Conservation (phyloP, 2,113 vertebrate genomes). For the Bothrops jararaca region DNA sequence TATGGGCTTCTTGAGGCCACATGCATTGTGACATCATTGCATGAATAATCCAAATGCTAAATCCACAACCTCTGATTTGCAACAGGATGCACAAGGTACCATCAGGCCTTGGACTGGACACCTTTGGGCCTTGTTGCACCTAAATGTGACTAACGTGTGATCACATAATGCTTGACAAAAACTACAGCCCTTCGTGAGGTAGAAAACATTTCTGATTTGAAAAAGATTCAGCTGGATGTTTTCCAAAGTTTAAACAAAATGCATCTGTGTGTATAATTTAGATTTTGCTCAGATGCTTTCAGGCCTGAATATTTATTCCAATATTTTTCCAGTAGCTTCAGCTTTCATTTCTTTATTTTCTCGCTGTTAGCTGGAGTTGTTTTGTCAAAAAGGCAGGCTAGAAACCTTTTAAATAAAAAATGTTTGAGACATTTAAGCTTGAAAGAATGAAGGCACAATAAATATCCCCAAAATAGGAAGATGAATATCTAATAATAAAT, state of each 20-base stretch:
- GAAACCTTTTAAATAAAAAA: neutral
- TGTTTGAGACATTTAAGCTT: neutral
- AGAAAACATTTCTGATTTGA: neutral
- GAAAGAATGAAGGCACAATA: neutral
- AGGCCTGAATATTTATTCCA: neutral
- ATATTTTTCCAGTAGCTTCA: neutral
- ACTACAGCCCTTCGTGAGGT: neutral
- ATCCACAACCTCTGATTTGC: too few relatives aligned
- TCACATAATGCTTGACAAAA: neutral
- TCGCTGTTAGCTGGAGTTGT: neutral
- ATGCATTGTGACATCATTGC: too few relatives aligned
- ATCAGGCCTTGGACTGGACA: too few relatives aligned
- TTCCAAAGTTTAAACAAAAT: neutral
- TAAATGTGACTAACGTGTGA: neutral
- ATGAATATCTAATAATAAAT: constrained; percentile 23
- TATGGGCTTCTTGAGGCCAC: neutral
- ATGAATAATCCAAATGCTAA: too few relatives aligned
- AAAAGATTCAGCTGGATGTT: neutral
- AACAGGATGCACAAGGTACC: too few relatives aligned
- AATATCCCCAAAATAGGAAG: neutral
- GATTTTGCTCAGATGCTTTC: neutral
- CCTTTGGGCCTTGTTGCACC: neutral
- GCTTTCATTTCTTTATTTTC: neutral
- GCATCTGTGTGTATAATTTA: neutral
- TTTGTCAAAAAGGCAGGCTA: neutral